Evolutionary conservation across 2,888 invertebrate species (phyloP).

Genomic region (Acrobasis repandana): DNA sequence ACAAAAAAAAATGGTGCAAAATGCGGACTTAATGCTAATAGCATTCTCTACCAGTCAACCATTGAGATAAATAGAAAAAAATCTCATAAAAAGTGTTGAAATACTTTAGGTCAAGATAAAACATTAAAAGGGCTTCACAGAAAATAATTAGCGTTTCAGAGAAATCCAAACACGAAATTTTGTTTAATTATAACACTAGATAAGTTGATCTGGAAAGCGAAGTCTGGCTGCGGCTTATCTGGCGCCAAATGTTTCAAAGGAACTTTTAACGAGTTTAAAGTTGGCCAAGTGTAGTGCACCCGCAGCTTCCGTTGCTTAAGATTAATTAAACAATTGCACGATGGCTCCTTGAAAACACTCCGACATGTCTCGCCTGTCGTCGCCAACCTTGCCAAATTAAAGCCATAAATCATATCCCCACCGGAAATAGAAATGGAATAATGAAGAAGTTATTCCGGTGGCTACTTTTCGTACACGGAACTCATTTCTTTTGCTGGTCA

Average conservation of each 20-base stretch:
- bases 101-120: no score
- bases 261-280: conserved; percentile 83
- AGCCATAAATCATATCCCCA: conserved; percentile 79
- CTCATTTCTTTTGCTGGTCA: no score
- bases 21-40: no score
- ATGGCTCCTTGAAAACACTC: conserved; percentile 82
- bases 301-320: conserved; percentile 72
- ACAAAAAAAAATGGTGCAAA: no score
- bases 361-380: conserved; percentile 81
- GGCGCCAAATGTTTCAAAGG: conserved; percentile 81
- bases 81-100: no score
- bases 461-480: no score
- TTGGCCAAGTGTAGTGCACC: conserved; percentile 79
- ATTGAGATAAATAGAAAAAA: no score
- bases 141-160: no score
- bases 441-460: conserved; percentile 62
- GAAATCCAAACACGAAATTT: conserved; percentile 57
- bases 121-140: no score
- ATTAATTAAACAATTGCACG: conserved; percentile 83
- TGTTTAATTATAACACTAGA: conserved; percentile 78
- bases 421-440: conserved; percentile 77
- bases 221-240: conserved; percentile 81
- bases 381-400: conserved; percentile 82
- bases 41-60: no score
- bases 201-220: conserved; percentile 75